These are phyloP conservation scores for Globia sparganii DNA, from an alignment of 2,888 invertebrate species.

Conservation along the genomic window DNA sequence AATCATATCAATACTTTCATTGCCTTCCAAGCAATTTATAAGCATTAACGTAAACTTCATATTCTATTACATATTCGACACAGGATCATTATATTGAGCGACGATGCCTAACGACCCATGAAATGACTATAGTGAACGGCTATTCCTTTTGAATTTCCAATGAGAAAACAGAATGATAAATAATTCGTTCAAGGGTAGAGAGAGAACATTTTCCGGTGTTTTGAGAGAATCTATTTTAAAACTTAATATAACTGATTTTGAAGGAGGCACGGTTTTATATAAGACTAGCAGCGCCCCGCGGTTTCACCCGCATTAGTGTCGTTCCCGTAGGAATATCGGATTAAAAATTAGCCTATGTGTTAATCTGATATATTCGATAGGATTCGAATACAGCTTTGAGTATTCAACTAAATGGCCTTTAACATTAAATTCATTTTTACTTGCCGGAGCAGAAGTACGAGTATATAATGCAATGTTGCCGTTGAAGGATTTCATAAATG, in stretches of 20 bases:
- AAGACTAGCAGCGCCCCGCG: no score
- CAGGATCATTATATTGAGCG: constrained; percentile 21
- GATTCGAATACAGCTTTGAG: no score
- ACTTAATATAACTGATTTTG: background rate
- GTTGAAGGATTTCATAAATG: no score
- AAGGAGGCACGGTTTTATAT: background rate
- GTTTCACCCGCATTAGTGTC: no score
- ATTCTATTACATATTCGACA: background rate
- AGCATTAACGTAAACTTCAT: background rate
- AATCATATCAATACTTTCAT: background rate
- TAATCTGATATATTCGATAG: no score
- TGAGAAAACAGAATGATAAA: constrained; percentile 11
- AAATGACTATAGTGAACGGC: constrained; percentile 30
- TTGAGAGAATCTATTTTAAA: background rate
- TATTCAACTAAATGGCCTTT: no score
- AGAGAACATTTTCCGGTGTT: background rate
- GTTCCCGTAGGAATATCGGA: no score
- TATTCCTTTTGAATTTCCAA: constrained; percentile 25
- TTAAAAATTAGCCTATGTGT: no score
- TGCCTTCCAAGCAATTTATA: background rate
- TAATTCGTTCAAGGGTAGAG: background rate
- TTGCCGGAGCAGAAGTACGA: no score
- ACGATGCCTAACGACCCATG: constrained; percentile 32
- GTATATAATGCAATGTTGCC: no score
- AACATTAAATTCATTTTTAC: no score